phyloP scores from a whole-genome alignment of 2,888 invertebrate genomes.

The Clistopyga incitator region DNA sequence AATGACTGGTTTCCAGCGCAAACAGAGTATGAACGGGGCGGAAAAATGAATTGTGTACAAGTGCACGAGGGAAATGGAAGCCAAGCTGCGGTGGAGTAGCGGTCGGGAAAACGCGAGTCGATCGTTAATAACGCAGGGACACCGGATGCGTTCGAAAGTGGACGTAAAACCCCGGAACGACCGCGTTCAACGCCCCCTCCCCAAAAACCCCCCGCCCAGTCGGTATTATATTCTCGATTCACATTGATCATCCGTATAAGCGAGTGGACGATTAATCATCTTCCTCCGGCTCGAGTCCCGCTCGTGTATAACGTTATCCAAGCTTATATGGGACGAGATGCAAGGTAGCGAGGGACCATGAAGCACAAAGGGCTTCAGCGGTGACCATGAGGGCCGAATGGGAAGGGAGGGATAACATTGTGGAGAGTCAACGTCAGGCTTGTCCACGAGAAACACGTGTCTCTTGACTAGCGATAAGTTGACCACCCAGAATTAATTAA shows the following conservation, averaged over 20 bases:
- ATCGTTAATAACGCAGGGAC: slow-evolving; percentile 65
- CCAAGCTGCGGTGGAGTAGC: slow-evolving; percentile 42
- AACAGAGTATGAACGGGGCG: slow-evolving; percentile 22
- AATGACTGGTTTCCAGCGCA: slow-evolving; percentile 36
- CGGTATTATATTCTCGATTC: slow-evolving; percentile 56
- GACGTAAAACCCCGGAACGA: slow-evolving; percentile 65
- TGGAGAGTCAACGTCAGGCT: slow-evolving; percentile 19
- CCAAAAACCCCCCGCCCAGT: slow-evolving; percentile 37
- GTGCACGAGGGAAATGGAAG: slow-evolving; percentile 20
- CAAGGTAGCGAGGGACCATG: slow-evolving; percentile 4
- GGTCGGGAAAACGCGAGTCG: slow-evolving; percentile 55
- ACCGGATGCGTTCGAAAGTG: slow-evolving; percentile 64
- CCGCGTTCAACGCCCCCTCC: slow-evolving; percentile 57
- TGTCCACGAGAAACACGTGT: slow-evolving; percentile 52
- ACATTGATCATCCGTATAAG: slow-evolving; percentile 60
- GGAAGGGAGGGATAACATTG: background rate
- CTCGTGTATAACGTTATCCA: slow-evolving; percentile 39
- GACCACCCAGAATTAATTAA: slow-evolving; percentile 53
- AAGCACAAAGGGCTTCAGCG: slow-evolving; percentile 40
- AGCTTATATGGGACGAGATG: slow-evolving; percentile 11
- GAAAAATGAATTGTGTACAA: slow-evolving; percentile 42
- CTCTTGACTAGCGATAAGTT: slow-evolving; percentile 50
- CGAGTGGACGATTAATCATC: slow-evolving; percentile 63
- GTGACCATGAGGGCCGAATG: slow-evolving; percentile 23
- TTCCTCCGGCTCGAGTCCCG: slow-evolving; percentile 31